Evolutionary conservation across 2,113 vertebrate genomes (phyloP).

Genomic region (Bubo scandiacus): DNA sequence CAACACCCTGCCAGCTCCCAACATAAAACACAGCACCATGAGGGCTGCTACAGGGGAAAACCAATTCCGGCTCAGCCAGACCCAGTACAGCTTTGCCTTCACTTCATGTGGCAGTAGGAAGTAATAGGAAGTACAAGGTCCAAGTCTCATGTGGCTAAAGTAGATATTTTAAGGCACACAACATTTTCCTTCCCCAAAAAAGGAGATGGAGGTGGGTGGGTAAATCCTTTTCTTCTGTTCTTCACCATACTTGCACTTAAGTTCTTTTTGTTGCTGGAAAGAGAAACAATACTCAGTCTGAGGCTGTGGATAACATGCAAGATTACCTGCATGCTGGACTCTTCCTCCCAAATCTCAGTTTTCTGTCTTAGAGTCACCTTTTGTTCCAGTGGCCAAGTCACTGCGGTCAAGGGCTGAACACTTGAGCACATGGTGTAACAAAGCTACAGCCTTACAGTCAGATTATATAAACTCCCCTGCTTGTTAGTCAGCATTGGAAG

Average conservation of each 20-base stretch:
- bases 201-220: not conserved
- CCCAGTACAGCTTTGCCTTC: not conserved
- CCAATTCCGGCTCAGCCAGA: no score
- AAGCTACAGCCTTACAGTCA: not conserved
- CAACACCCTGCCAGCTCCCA: no score
- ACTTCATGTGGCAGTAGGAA: not conserved
- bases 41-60: no score
- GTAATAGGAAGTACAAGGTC: not conserved
- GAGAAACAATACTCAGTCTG: not conserved
- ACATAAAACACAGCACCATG: no score
- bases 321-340: not conserved
- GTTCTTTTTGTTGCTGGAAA: not conserved
- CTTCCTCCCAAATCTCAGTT: not conserved
- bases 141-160: not conserved
- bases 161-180: not conserved
- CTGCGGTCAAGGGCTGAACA: not conserved
- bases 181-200: not conserved
- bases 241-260: not conserved
- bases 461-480: not conserved
- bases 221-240: not conserved
- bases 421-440: not conserved
- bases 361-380: not conserved
- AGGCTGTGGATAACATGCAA: not conserved
- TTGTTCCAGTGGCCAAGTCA: not conserved
- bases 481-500: not conserved